Base-by-base conservation (phyloP, 2,888 invertebrate genomes). In the Orthosia incerta region DNA sequence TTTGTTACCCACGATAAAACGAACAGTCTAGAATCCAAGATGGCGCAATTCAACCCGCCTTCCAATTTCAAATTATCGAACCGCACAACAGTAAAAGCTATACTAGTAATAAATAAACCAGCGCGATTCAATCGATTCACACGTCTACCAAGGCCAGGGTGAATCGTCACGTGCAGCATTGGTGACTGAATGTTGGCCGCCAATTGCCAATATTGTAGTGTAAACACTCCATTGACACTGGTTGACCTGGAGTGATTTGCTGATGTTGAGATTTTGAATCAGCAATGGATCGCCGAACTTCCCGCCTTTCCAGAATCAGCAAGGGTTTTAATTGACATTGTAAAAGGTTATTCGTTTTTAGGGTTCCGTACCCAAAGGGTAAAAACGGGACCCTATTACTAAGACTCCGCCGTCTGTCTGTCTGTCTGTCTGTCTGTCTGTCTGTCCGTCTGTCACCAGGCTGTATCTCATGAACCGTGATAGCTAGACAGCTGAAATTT, bases 61-160 rank as follows among this genome's bases (percentile, higher is more conserved):
- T 48, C 62, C 20, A 57, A 57, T 57, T 62, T 46, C 31, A 20
- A 51, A 9, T 15, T 51, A 53, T 20, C 55, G 46, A 56, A 12
- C 20, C 23, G 12, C 45, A 39, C 31, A 64, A 61, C 18, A 31
- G 68, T 56, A 74, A 74, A 59, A 55, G 46, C 39, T 45, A 48
- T 46, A n/a, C 31, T 13, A 60, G 18, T 59, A 79, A 72, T 64
- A 70, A 64, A 74, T 70, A 67, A 73, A 56, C 16, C 31, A 63
- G 63, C 26, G 66, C 26, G n/a, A 45, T 50, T 74, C 26, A 74
- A 80, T 79, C 83, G 85, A 80, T 74, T 79, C 68, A 53, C 83
- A 82, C 64, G 57, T 39, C 31, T 7, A 9, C 65, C 26, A 71
- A 65, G 83, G 80, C 48, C 79, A 83, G 79, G 74, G 69, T 63